A percentile compares a stretch with the other conserved stretches of the same genome.
Evolutionary conservation across 2,797 vertebrate genomes (phyloP).

Genomic region (Argyrosomus regius): DNA sequence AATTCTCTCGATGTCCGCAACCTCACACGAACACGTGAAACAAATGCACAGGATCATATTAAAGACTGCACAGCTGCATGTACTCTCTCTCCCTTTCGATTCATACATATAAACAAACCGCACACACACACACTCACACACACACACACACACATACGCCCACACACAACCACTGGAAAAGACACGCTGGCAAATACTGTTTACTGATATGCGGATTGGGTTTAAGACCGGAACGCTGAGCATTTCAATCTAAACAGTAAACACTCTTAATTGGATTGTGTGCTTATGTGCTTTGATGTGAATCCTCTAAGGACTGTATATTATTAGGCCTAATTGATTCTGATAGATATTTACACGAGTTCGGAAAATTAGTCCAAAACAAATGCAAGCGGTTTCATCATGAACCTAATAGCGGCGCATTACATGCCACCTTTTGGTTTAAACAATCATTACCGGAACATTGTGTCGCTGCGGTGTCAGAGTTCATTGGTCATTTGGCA

Average conservation of each 20-base stretch:
- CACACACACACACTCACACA: conserved; percentile 20
- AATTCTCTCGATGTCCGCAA: not conserved
- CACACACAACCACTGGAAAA: conserved; percentile 65
- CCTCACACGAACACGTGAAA: conserved; percentile 6
- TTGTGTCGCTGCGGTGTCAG: conserved; percentile 20
- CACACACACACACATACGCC: conserved; percentile 37
- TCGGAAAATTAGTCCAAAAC: conserved; percentile 70
- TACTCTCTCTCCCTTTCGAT: conserved; percentile 33
- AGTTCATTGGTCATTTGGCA: conserved; percentile 56
- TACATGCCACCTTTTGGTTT: conserved; percentile 12
- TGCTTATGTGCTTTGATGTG: conserved; percentile 82
- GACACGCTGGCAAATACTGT: conserved; percentile 71
- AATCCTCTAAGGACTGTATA: conserved; percentile 80
- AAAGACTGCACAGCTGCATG: conserved; percentile 37
- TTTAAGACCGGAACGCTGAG: conserved; percentile 77
- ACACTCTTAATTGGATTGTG: conserved; percentile 86
- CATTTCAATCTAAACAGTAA: conserved; percentile 83
- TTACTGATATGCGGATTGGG: conserved; percentile 79
- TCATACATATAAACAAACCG: conserved; percentile 29
- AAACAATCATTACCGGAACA: conserved; percentile 41
- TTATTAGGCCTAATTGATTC: conserved; percentile 84
- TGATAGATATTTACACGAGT: conserved; percentile 78
- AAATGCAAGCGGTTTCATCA: conserved; percentile 63
- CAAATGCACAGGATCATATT: conserved; percentile 38
- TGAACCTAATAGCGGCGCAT: conserved; percentile 30